Conservation (phyloP, 2,888 invertebrate species). For the Argyresthia goedartella region DNA sequence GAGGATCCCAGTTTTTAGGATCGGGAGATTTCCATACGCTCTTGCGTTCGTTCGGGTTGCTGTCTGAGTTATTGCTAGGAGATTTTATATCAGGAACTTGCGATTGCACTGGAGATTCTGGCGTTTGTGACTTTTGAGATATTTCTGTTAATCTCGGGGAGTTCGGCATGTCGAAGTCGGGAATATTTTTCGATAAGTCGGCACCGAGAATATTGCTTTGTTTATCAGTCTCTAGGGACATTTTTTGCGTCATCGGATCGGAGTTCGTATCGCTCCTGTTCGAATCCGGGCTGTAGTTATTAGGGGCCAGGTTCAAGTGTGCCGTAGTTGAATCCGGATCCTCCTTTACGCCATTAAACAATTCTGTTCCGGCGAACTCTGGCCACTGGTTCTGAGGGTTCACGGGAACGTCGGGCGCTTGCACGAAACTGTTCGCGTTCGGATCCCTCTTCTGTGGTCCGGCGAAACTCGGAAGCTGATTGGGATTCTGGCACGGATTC, state of each 20-base stretch:
- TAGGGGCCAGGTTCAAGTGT: constrained; percentile 54
- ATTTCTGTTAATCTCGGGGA: constrained; percentile 58
- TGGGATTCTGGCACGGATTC: constrained; percentile 40
- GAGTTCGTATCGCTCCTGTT: constrained; percentile 61
- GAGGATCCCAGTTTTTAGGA: constrained; percentile 52
- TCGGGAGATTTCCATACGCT: constrained; percentile 64
- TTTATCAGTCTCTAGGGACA: constrained; percentile 35
- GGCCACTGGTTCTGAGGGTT: constrained; percentile 52
- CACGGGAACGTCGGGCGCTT: constrained; percentile 12
- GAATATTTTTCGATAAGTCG: constrained; percentile 37
- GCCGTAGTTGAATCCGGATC: constrained; percentile 81
- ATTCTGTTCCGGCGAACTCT: constrained; percentile 52
- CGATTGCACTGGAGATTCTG: constrained; percentile 46
- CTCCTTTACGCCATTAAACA: constrained; percentile 74
- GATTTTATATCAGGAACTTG: constrained; percentile 53
- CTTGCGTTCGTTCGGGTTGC: constrained; percentile 32
- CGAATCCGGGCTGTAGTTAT: constrained; percentile 65
- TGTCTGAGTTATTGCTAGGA: constrained; percentile 34
- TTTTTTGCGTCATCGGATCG: constrained; percentile 40
- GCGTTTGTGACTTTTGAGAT: constrained; percentile 54
- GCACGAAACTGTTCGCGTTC: background rate
- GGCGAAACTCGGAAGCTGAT: constrained; percentile 57
- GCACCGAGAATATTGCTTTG: constrained; percentile 26
- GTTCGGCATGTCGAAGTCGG: constrained; percentile 58
- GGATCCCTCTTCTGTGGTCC: constrained; percentile 54